Evolutionary conservation across 2,113 vertebrate species (phyloP).

Genomic region (Pachyramphus minor): DNA sequence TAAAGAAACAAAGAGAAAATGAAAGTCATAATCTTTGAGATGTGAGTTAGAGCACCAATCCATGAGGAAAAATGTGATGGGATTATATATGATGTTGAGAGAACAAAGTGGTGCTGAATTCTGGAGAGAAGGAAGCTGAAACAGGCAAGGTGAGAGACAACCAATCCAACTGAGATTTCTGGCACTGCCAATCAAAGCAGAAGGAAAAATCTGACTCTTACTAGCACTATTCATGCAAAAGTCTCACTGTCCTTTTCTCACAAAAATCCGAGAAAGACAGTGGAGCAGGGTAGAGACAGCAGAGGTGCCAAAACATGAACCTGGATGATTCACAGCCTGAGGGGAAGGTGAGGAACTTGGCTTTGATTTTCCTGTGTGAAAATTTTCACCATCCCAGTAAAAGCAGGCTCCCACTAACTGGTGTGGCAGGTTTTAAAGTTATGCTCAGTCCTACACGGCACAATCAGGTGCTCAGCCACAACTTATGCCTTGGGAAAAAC

Average conservation of each 20-base stretch:
- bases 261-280: not conserved
- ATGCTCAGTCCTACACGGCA: not conserved
- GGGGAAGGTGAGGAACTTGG: constrained; percentile 2
- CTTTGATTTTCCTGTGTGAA: not conserved
- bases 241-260: not conserved
- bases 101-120: not conserved
- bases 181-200: not conserved
- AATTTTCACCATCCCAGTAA: not conserved
- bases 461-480: not conserved
- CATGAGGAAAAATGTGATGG: not conserved
- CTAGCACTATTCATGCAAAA: not conserved
- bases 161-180: not conserved
- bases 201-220: not conserved
- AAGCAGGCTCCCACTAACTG: not conserved
- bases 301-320: not conserved
- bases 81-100: not conserved
- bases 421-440: constrained; percentile 22
- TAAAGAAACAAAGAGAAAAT: not conserved
- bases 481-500: not conserved
- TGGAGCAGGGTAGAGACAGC: not conserved
- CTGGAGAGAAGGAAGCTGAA: not conserved
- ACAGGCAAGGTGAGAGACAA: not conserved
- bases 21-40: not conserved
- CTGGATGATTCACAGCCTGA: not conserved
- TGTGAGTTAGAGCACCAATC: not conserved